Base-by-base conservation (phyloP, 2,888 invertebrate species). In the Andrena trimmerana region DNA sequence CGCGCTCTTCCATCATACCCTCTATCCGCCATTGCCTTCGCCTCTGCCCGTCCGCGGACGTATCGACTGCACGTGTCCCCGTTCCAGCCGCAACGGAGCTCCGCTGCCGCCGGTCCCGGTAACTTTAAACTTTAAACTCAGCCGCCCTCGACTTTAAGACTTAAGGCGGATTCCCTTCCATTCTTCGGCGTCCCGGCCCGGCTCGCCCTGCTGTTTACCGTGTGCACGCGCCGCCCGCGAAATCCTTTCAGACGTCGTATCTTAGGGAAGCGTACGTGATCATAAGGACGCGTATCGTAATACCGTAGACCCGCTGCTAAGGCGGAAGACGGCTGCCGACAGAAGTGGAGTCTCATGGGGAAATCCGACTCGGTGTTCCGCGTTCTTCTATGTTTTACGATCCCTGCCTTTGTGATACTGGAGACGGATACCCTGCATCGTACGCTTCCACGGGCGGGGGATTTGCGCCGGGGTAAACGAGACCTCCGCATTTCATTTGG, bases 41-140 rank as follows among this genome's bases (percentile, higher is more conserved):
- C 59, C 33, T 66, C 29, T 33, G 13, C 48, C 29, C 50, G 70
- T 60, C 68, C 57, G 24, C 60, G 13, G 59, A 77, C 63, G 67
- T 73, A 78, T 79, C 60, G 75, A 48, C 66, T 29, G 74, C 70
- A 73, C 71, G 78, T 80, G 83, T 86, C 50, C 75, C 20, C 75
- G 71, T 77, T 77, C 59, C 65, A 69, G 68, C 42, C 42, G 42
- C 42, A 42, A 83, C 62, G 80, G 80, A 60, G 48, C 59, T 63
- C 63, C 66, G 36, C 20, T 5, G 52, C 16, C 36, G 63, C 48
- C 27, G n/a, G 50, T 20, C 36, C 33, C 10, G 33, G 48, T 50
- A 54, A 62, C 50, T n/a, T 57, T 57, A 27, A 68, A 72, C 54
- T 78, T 63, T 48, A 29, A 65, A 79, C 57, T 63, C 20, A n/a